Conservation (phyloP, 2,888 invertebrate species). For the Arrhopalites spinosus region DNA sequence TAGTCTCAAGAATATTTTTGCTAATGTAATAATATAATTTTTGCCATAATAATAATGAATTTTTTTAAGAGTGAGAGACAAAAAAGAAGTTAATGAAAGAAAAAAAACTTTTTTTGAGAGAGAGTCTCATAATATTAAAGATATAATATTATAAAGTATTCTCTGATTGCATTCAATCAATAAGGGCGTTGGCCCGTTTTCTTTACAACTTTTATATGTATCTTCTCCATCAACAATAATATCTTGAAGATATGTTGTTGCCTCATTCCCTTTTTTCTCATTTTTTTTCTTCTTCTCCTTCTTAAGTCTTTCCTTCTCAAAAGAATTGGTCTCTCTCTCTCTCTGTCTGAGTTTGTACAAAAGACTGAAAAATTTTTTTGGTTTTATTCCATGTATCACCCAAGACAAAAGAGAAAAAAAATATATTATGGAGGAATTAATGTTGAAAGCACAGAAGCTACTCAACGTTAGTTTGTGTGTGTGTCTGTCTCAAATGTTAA, state of each 20-base stretch:
- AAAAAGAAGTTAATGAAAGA: not conserved
- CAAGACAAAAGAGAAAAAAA: no score
- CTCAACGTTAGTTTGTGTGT: slow-evolving; percentile 31
- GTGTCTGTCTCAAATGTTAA: not conserved
- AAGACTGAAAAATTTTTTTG: not conserved
- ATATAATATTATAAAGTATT: not conserved
- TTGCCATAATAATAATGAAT: not conserved
- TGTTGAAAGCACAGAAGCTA: slow-evolving; percentile 4
- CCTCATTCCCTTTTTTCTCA: not conserved
- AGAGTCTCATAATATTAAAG: no score
- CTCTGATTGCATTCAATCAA: slow-evolving; percentile 50
- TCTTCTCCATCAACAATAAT: slow-evolving; percentile 23
- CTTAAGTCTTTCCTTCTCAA: no score
- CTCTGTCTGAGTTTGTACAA: not conserved
- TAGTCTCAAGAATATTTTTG: not conserved
- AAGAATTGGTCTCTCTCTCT: slow-evolving; percentile 23
- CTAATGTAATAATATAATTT: slow-evolving; percentile 3
- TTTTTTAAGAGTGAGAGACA: not conserved
- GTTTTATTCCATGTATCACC: not conserved
- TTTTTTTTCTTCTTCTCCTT: not conserved
- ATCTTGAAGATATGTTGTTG: slow-evolving; percentile 25
- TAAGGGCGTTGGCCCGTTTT: slow-evolving; percentile 55
- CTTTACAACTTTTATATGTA: slow-evolving; percentile 35
- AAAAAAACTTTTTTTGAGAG: not conserved
- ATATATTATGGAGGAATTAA: slow-evolving; percentile 21